Base-by-base conservation (phyloP, 2,113 vertebrate species). In the Penelope pileata region DNA sequence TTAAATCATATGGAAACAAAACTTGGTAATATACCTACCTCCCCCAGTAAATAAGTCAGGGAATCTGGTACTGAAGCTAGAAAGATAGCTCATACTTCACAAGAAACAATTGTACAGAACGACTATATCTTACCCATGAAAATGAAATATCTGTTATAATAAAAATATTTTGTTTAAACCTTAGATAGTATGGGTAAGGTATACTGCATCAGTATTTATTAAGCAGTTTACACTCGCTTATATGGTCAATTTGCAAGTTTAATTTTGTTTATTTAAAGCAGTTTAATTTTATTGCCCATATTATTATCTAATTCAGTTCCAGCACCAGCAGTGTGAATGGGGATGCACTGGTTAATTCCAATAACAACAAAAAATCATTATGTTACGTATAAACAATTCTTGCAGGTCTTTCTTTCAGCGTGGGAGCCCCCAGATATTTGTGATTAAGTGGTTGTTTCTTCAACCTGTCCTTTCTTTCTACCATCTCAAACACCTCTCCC, bases 1-100 rank as follows among this genome's bases (percentile, higher is more conserved):
- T 96, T 96, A 95, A 96, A 96, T 97, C 95, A 95, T 73, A 93
- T 79, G 45, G 91, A 93, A 95, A 91, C 16, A 88, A 94, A 96
- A 93, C 48, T 38, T 90, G 85, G 84, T 81, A 90, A 95, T 90
- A 76, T 77, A 94, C 60, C 68, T 96, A 63, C 62, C 50, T 88
- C 67, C 54, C 58, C 6, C 50, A 88, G 76, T 90, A 94, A 95
- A 91, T 84, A 75, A 95, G 75, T 90, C 75, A 19, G 66, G 59
- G 80, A 93, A 86, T 82, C 64, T 84, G 48, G 58, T 43, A 53
- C 78, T 77, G 43, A 60, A 87, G 70, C 62, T 82, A 66, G 74
- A 91, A 81, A 90, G 43, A 77, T 14, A 79, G 87, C 50, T 72
- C 67, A 54, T 77, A 40, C 63, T 86, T 73, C 72, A 51, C 68